phyloP scores from a whole-genome alignment of 2,888 invertebrate species.

The Campoplex nolae region DNA sequence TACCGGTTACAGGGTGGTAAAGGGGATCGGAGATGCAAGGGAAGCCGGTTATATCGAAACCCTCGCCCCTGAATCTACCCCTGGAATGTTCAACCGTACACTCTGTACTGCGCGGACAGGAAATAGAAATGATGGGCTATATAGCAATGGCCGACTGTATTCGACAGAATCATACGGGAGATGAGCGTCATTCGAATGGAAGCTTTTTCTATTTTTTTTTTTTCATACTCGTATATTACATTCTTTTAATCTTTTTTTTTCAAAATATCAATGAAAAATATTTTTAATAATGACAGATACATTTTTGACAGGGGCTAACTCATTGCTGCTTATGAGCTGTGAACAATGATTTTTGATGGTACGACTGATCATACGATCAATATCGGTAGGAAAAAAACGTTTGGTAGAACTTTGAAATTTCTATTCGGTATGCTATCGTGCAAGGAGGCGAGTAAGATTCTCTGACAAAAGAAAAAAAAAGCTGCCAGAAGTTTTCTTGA shows the following conservation, averaged over 20 bases:
- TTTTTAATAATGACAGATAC: not conserved
- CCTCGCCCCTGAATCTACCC: constrained; percentile 11
- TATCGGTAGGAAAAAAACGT: not conserved
- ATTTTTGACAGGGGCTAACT: too few relatives aligned
- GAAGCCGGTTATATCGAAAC: constrained; percentile 46
- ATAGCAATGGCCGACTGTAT: constrained; percentile 1
- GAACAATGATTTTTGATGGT: too few relatives aligned
- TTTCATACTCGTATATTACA: not conserved
- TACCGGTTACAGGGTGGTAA: constrained; percentile 1
- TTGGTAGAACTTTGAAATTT: not conserved
- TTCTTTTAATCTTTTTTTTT: not conserved
- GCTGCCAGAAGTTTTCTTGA: not conserved
- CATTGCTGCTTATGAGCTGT: too few relatives aligned
- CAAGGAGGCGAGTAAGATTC: too few relatives aligned
- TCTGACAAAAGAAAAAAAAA: too few relatives aligned
- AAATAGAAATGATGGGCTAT: constrained; percentile 39
- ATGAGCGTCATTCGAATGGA: not conserved
- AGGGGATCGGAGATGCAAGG: not conserved
- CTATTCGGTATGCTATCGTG: not conserved
- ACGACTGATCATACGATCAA: too few relatives aligned
- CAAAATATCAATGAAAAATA: not conserved
- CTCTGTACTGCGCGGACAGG: constrained; percentile 21
- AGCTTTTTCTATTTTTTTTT: not conserved
- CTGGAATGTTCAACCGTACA: constrained; percentile 25
- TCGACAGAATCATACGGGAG: constrained; percentile 2